phyloP scores from a whole-genome alignment of 2,888 invertebrate species.

The Tanypteryx hageni region DNA sequence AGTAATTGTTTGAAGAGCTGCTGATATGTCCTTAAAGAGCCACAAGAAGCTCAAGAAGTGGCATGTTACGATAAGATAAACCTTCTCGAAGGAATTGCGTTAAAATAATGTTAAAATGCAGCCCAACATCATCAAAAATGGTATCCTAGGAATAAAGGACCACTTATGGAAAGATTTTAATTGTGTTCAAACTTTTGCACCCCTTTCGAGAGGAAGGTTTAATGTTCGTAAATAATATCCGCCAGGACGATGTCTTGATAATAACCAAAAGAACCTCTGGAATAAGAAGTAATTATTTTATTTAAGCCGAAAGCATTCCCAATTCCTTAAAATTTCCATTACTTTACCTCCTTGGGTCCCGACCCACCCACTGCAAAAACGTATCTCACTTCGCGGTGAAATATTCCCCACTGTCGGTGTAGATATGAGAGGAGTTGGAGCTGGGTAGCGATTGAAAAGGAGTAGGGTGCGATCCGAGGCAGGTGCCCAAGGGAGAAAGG shows the following conservation, averaged over 20 bases:
- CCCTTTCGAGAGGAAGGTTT: too few species aligned
- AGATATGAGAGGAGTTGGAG: conserved; percentile 17
- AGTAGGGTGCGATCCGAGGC: neutral
- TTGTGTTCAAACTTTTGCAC: too few species aligned
- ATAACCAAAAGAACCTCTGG: neutral
- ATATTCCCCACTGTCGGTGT: conserved; percentile 24
- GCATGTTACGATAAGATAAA: too few species aligned
- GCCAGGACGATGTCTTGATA: neutral
- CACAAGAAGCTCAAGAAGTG: too few species aligned
- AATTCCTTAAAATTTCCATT: neutral
- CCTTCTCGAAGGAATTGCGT: too few species aligned
- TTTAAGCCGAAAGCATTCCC: neutral
- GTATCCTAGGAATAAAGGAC: too few species aligned
- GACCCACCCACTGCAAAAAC: neutral
- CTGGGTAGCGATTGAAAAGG: conserved; percentile 18
- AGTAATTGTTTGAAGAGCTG: too few species aligned
- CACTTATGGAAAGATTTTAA: too few species aligned
- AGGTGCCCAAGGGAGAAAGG: neutral
- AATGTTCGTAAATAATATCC: neutral
- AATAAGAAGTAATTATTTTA: neutral
- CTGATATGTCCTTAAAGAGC: too few species aligned
- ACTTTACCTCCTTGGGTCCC: neutral
- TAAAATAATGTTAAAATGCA: too few species aligned
- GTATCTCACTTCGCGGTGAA: neutral
- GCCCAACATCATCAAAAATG: too few species aligned